Evolutionary conservation across 2,888 invertebrate species (phyloP).

Genomic region (Drosophila hamatofila): DNA sequence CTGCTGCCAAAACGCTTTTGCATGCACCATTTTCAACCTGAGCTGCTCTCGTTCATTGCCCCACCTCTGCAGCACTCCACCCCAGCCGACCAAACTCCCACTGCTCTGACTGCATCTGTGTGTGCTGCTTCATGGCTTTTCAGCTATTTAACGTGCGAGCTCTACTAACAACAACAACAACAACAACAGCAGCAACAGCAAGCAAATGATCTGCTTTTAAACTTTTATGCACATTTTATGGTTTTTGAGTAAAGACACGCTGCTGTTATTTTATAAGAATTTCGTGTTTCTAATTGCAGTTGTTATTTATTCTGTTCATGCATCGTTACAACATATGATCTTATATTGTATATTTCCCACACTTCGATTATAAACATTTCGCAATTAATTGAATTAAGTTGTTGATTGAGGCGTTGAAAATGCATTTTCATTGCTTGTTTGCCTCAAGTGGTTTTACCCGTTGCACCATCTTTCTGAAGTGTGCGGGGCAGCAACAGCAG

Average conservation of each 20-base stretch:
- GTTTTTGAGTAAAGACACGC: slow-evolving; percentile 46
- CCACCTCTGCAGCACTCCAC: neutral
- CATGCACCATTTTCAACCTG: slow-evolving; percentile 61
- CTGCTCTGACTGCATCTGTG: slow-evolving; percentile 1
- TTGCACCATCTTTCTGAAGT: slow-evolving; percentile 28
- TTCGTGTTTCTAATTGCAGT: slow-evolving; percentile 25
- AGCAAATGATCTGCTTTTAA: slow-evolving; percentile 48
- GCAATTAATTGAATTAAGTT: slow-evolving; percentile 81
- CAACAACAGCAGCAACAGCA: neutral
- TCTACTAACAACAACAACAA: slow-evolving; percentile 28
- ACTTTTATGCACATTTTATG: slow-evolving; percentile 62
- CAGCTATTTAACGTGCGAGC: slow-evolving; percentile 46
- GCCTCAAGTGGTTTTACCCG: slow-evolving; percentile 62
- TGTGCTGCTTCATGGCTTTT: slow-evolving; percentile 26
- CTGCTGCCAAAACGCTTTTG: slow-evolving; percentile 41
- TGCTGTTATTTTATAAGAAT: slow-evolving; percentile 54
- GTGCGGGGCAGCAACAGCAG: slow-evolving; percentile 5
- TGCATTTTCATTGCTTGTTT: slow-evolving; percentile 52
- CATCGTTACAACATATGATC: slow-evolving; percentile 20
- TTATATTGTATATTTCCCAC: slow-evolving; percentile 16
- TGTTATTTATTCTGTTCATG: slow-evolving; percentile 17
- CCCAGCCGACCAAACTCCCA: neutral
- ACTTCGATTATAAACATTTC: slow-evolving; percentile 52
- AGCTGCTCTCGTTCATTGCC: slow-evolving; percentile 6
- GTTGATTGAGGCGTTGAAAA: slow-evolving; percentile 79